Evolutionary conservation across 2,797 vertebrate genomes (phyloP).

Genomic region (Schizopygopsis malacanthus): DNA sequence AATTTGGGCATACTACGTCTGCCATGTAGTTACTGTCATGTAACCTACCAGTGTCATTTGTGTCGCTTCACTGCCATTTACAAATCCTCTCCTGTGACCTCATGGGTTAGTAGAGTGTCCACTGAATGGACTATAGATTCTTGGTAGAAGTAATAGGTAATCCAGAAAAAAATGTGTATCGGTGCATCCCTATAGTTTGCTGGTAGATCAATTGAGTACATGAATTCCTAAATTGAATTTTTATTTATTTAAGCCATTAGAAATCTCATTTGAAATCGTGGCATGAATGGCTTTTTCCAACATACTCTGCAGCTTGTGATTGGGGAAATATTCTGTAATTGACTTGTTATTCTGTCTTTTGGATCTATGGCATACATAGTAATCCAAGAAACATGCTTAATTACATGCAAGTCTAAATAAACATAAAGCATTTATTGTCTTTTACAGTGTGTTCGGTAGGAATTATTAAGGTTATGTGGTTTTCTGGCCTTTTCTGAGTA

Average conservation of each 20-base stretch:
- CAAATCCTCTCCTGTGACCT: not conserved
- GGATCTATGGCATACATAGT: not conserved
- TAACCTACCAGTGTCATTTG: not conserved
- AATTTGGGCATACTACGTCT: not conserved
- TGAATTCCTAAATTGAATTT: no score
- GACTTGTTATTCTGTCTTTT: not conserved
- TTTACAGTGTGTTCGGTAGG: not conserved
- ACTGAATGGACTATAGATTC: not conserved
- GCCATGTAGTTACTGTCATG: not conserved
- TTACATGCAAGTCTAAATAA: not conserved
- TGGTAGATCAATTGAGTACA: no score
- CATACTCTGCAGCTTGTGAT: not conserved
- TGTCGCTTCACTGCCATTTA: not conserved
- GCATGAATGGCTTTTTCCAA: not conserved
- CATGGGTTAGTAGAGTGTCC: not conserved
- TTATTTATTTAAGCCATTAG: no score
- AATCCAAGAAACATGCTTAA: not conserved
- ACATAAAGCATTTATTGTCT: constrained; percentile 1
- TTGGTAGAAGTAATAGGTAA: not conserved
- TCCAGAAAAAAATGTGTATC: no score
- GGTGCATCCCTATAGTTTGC: no score
- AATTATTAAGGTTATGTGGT: not conserved
- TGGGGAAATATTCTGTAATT: not conserved
- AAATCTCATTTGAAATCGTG: not conserved
- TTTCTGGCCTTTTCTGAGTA: constrained; percentile 28